phyloP scores from a whole-genome alignment of 2,888 invertebrate species.

The Phyllotreta cruciferae region DNA sequence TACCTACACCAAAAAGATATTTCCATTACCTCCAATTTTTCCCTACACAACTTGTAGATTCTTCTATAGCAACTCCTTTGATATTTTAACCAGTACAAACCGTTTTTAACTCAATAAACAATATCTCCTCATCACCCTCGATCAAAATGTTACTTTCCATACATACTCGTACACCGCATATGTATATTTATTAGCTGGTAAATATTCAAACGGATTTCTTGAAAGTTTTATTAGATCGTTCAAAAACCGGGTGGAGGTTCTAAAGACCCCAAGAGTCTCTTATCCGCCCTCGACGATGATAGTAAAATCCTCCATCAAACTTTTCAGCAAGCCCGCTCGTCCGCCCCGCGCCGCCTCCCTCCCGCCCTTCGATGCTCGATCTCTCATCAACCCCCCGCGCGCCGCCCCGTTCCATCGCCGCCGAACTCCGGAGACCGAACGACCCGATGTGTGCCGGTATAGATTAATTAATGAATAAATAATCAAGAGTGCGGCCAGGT shows the following conservation, averaged over 20 bases:
- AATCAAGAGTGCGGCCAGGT: slow-evolving; percentile 56
- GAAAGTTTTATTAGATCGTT: slow-evolving; percentile 11
- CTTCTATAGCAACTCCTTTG: no score
- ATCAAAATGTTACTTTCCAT: no score
- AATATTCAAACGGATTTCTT: slow-evolving; percentile 7
- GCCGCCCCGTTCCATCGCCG: slow-evolving; percentile 13
- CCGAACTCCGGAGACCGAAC: slow-evolving; percentile 29
- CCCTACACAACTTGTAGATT: no score
- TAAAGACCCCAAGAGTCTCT: slow-evolving; percentile 16
- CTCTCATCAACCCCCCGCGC: background rate
- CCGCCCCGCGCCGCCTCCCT: slow-evolving; percentile 14
- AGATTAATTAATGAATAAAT: slow-evolving; percentile 63
- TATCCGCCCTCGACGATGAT: slow-evolving; percentile 19
- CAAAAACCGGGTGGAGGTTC: slow-evolving; percentile 3
- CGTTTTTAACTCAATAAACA: no score
- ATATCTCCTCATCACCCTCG: no score
- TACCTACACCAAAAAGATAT: no score
- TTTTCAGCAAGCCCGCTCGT: slow-evolving; percentile 9
- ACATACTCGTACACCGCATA: background rate
- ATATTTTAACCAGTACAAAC: no score
- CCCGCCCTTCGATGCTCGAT: background rate
- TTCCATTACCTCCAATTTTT: no score
- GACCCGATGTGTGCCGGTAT: slow-evolving; percentile 45
- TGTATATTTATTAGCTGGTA: slow-evolving; percentile 7
- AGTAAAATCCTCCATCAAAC: slow-evolving; percentile 24